Conservation (phyloP, 2,113 vertebrate species). For the Chelonoidis abingdonii region DNA sequence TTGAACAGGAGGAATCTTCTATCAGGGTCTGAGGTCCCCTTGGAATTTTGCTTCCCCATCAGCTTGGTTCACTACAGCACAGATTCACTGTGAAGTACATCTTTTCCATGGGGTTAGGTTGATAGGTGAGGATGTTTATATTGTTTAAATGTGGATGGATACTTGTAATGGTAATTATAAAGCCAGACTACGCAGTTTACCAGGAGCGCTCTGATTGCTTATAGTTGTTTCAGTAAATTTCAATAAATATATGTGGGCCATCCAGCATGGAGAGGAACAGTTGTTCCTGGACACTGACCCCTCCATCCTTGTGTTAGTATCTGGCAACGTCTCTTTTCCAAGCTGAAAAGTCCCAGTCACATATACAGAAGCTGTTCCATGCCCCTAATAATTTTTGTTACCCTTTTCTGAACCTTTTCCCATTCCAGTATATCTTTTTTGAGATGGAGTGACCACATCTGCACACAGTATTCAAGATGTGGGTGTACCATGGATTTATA, state of each 20-base stretch:
- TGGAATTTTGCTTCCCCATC: background rate
- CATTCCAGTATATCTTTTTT: no score
- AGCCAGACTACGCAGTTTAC: background rate
- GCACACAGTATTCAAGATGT: no score
- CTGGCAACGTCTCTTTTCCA: background rate
- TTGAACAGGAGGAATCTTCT: background rate
- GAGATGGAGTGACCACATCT: no score
- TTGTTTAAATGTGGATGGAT: background rate
- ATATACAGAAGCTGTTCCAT: no score
- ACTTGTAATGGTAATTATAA: background rate
- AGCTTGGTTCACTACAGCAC: background rate
- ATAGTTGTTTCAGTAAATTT: background rate
- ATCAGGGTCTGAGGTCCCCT: background rate
- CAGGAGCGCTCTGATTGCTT: background rate
- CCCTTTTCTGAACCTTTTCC: no score
- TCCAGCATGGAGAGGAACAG: background rate
- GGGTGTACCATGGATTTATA: no score
- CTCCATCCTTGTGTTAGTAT: background rate
- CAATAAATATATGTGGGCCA: background rate
- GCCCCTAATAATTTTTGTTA: no score
- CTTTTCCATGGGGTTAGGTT: background rate
- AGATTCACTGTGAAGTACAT: background rate
- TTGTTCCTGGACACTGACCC: background rate
- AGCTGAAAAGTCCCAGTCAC: no score
- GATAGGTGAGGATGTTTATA: background rate